Evolutionary conservation across 2,888 invertebrate genomes (phyloP), one percentile per base, ranked within the genome.

Genomic region (Allygus modestus): DNA sequence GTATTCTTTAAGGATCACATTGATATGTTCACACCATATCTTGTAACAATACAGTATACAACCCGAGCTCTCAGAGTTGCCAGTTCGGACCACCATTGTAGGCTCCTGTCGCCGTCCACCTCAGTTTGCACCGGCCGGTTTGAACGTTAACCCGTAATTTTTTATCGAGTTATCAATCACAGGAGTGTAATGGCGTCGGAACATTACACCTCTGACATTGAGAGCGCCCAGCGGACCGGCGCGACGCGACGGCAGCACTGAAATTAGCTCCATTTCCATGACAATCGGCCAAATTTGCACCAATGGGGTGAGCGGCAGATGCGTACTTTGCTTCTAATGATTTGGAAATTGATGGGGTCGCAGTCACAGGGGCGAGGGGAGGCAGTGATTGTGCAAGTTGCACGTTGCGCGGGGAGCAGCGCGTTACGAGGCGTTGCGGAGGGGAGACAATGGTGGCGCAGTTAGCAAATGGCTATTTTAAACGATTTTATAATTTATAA

Each of bases 251-350:
- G 58, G 43, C 28, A 28, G 81, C 65, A 15, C 20, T 26, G 85
- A 82, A 83, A 85, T 85, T 85, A 82, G 58, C 51, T 75, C 51
- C 37, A 85, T 85, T 82, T 51, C 65, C 82, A 85, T 85, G 69
- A 85, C 85, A 85, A 85, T 85, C 37, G 82, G 75, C 46, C 51
- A 51, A 85, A 82, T 82, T 85, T 85, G 85, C 81, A 85, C 85
- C 85, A 85, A 85, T 85, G 75, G 85, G 82, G 79, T 82, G 75
- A 54, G 51, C 51, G 79, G 79, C 79, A 79, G 79, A 79, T 79
- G 79, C 79, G 79, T 79, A 79, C 79, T 58, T 79, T 79, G 79
- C 20, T 58, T 58, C 79, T 79, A 79, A 79, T 79, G 79, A 79
- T 31, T 54, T 79, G 79, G 79, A 79, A 77, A 77, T 77, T 46